Base-by-base conservation (phyloP, 2,888 invertebrate species). In the Sesia bembeciformis region DNA sequence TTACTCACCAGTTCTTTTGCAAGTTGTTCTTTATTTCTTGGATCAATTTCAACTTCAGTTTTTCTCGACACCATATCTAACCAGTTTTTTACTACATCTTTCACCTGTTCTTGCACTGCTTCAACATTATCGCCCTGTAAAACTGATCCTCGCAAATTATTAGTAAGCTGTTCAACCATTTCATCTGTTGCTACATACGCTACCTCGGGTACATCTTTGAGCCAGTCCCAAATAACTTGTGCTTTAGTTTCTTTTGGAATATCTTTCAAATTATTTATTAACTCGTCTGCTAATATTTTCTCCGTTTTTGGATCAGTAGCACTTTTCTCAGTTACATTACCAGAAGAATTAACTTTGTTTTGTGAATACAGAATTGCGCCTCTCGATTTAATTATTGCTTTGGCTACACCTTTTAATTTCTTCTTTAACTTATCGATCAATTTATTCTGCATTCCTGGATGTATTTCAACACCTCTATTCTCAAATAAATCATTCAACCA, bases 171-270 rank as follows among this genome's bases (percentile, higher is more conserved):
- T 8, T n/a, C 23, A 8, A 46, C 23, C 4, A 8, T 23, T 40
- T 53, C 55, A 38, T 53, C 53, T 6, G n/a, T 5, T 5, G 53
- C 50, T 43, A 23, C 51, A 7, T 5, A 39, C 40, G 53, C 40
- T 8, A 61, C 40, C 49, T 56, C 51, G 1, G 58, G 54, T 40
- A 58, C 54, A 7, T 60, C 54, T 40, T 53, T 40, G 3, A 61
- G 43, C 52, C 54, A 55, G 42, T 51, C 46, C 4, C n/a, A 46
- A 46, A 46, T 46, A 6, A 5, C 40, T 6, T n/a, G n/a, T 23
- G 23, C 23, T 23, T 23, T 40, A 60, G 51, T 7, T 60, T 52
- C 39, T 54, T 46, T 6, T 43, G 38, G 7, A 56, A 39, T 23
- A 23, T 1, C 23, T 23, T 23, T 23, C 23, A 23, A 23, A 23